These are phyloP conservation scores for Eulemur rubriventer DNA, from an alignment of 2,797 vertebrate species.

Conservation along the genomic window DNA sequence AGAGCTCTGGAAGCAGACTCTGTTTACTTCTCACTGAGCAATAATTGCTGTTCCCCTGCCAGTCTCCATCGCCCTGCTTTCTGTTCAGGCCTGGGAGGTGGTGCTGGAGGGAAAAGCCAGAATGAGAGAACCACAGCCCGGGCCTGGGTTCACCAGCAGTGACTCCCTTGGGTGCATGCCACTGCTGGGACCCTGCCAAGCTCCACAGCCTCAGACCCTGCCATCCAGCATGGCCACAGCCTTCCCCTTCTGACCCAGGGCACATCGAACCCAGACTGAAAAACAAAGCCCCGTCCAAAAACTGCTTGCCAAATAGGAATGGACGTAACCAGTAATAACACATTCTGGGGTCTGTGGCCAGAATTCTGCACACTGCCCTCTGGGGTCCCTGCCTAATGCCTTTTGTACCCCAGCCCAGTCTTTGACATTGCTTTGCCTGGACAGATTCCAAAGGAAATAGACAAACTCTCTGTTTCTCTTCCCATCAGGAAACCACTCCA, in stretches of 20 bases:
- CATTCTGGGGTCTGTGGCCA: slow-evolving; percentile 42
- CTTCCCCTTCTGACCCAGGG: slow-evolving; percentile 33
- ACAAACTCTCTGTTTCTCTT: neutral
- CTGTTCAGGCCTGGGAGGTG: neutral
- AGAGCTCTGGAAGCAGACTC: neutral
- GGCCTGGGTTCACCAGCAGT: neutral
- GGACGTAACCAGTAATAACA: slow-evolving; percentile 55
- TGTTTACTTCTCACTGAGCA: neutral
- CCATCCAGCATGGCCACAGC: slow-evolving; percentile 50
- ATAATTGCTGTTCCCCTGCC: neutral
- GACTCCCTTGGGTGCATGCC: neutral
- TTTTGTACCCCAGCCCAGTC: slow-evolving; percentile 31
- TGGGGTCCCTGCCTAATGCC: slow-evolving; percentile 30
- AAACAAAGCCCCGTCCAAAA: slow-evolving; percentile 58
- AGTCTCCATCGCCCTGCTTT: neutral
- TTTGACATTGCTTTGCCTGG: slow-evolving; percentile 45
- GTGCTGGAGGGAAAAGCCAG: neutral
- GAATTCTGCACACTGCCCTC: slow-evolving; percentile 44
- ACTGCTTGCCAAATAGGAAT: slow-evolving; percentile 59
- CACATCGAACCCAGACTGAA: slow-evolving; percentile 54
- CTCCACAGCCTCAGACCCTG: neutral
- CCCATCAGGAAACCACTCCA: neutral
- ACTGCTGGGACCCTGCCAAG: neutral
- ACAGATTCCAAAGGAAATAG: slow-evolving; percentile 55
- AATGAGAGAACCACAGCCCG: fast-evolving